Evolutionary conservation across 2,888 invertebrate genomes (phyloP), one percentile per base, ranked within the genome.

Genomic region (Yponomeuta sedellus): DNA sequence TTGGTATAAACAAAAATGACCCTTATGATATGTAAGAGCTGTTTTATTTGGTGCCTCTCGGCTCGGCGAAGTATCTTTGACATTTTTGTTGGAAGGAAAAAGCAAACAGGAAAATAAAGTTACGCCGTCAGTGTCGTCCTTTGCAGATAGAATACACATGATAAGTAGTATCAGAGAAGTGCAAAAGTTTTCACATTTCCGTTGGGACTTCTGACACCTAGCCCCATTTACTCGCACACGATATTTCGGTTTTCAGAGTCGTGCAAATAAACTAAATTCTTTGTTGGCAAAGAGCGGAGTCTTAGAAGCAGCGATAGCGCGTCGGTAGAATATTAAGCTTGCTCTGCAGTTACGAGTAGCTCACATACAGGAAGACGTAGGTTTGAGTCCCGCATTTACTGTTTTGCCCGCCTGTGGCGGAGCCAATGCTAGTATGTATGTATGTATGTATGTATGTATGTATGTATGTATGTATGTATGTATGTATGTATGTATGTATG

Each of bases 71-170:
- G 59, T n/a, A 4, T 10, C 5, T 22, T 59, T 12, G 25, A 12
- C 22, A 59, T 25, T 59, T 25, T 12, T 59, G 20, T 20, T 22
- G 20, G 59, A 11, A 10, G 20, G 25, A 59, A 58, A 22, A 59
- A 59, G 25, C 59, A 59, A 59, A 59, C 25, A 59, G 59, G 20
- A 59, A 59, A 59, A 59, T 59, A 59, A 59, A 59, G 20, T 59
- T 59, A 59, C 11, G 1, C 59, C 59, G 20, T 59, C 59, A 22
- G 22, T 20, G 59, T 22, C 59, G 59, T 58, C 25, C 6, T 10
- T 57, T n/a, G 19, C 34, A 34, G 44, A 16, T 16, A 52, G 44
- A 16, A 52, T 52, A 16, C 12, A 52, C 16, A 52, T 16, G 10
- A 52, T 52, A 52, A 12, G 44, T 52, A 16, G 16, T 1, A 52